Conservation (phyloP, 1,140 invertebrate genomes). For the Heliconius melpomene region DNA sequence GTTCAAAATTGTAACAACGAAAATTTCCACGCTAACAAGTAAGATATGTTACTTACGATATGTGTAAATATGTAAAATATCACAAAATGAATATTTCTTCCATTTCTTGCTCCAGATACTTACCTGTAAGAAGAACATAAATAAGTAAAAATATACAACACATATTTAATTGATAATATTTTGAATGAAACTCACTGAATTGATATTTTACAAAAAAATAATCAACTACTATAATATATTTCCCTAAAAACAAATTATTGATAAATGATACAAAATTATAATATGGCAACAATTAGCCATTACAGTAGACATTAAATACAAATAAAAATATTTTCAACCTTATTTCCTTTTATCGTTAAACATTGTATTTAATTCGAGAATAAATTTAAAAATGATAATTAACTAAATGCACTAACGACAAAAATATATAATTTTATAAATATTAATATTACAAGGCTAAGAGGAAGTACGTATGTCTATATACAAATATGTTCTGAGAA, state of each 20-base stretch:
- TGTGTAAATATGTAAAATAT: background rate
- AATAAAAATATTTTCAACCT: too few species aligned
- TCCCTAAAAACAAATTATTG: too few species aligned
- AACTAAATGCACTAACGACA: background rate
- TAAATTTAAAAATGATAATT: background rate
- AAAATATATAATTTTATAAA: background rate
- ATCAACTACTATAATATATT: too few species aligned
- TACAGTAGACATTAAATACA: too few species aligned
- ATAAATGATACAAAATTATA: too few species aligned
- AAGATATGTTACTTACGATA: too few species aligned
- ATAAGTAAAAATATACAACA: background rate
- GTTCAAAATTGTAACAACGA: too few species aligned
- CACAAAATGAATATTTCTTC: background rate
- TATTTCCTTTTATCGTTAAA: background rate
- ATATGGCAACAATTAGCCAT: too few species aligned
- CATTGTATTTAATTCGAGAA: background rate
- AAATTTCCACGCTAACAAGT: too few species aligned
- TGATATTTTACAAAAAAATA: too few species aligned
- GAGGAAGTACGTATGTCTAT: background rate
- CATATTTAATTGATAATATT: background rate
- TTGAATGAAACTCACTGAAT: too few species aligned
- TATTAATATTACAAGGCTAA: constrained; percentile 4
- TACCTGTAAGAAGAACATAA: background rate
- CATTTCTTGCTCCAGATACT: background rate
- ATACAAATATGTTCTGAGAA: constrained; percentile 15